phyloP scores from a whole-genome alignment of 1,140 invertebrate species.

The Andricus grossulariae region DNA sequence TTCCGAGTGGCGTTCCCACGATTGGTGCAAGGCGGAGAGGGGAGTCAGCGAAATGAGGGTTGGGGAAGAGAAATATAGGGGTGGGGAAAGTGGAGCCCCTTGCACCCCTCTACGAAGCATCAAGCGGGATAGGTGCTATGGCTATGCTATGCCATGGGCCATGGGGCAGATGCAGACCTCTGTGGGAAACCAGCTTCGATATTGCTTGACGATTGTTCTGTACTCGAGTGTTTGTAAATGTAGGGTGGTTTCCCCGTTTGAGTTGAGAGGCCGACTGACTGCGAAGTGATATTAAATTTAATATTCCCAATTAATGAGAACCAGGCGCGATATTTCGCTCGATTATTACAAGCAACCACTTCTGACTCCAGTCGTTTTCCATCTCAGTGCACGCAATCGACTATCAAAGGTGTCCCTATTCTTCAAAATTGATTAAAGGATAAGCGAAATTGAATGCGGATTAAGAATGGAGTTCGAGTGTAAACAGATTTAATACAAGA shows the following conservation, averaged over 20 bases:
- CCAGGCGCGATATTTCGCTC: constrained; percentile 30
- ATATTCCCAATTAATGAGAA: constrained; percentile 45
- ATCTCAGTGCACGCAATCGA: constrained; percentile 15
- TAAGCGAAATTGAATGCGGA: no score
- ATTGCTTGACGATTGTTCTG: constrained; percentile 44
- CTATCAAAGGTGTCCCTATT: background rate
- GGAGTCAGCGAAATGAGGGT: constrained; percentile 37
- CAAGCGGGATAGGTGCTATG: constrained; percentile 43
- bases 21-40: constrained; percentile 57
- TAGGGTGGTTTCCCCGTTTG: constrained; percentile 20
- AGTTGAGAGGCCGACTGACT: constrained; percentile 29
- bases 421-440: background rate
- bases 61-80: constrained; percentile 18
- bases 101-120: constrained; percentile 49
- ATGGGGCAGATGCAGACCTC: constrained; percentile 69
- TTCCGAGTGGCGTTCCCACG: constrained; percentile 75
- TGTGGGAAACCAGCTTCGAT: constrained; percentile 69
- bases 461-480: no score
- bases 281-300: constrained; percentile 49
- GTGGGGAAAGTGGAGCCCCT: constrained; percentile 42
- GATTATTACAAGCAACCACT: background rate
- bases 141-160: constrained; percentile 39
- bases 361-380: background rate
- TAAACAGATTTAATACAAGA: no score
- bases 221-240: constrained; percentile 35